Evolutionary conservation across 2,113 vertebrate species (phyloP).

Genomic region (Potamarius usumacintae): DNA sequence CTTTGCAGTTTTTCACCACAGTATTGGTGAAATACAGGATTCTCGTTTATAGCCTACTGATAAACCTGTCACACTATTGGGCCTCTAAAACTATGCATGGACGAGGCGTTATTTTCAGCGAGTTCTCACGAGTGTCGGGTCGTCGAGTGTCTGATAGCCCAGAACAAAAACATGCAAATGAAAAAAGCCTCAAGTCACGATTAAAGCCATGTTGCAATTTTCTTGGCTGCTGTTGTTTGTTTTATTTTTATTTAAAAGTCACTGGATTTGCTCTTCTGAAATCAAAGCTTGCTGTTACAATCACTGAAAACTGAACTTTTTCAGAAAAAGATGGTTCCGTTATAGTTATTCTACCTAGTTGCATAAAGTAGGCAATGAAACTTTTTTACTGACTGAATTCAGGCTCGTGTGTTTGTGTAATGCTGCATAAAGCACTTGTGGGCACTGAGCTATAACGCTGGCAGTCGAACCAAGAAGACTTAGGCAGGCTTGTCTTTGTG

Average conservation of each 20-base stretch:
- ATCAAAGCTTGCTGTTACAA: neutral
- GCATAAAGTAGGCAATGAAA: neutral
- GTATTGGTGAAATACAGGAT: neutral
- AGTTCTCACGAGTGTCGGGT: neutral
- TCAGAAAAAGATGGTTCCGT: neutral
- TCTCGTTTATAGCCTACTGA: neutral
- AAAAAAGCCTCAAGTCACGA: neutral
- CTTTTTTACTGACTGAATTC: constrained; percentile 11
- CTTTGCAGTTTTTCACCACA: neutral
- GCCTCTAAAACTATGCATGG: neutral
- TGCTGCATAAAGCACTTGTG: constrained; percentile 1
- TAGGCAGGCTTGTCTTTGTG: constrained; percentile 17
- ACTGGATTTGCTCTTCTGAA: neutral
- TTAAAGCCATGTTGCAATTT: neutral
- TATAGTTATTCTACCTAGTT: neutral
- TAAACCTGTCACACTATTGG: neutral
- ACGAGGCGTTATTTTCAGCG: neutral
- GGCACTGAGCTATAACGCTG: neutral
- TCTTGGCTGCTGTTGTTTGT: neutral
- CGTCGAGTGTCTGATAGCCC: neutral
- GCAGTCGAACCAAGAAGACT: neutral
- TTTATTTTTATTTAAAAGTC: neutral
- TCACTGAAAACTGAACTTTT: neutral
- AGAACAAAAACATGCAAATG: neutral
- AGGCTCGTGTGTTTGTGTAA: constrained; percentile 7